phyloP scores from a whole-genome alignment of 2,797 vertebrate genomes.

The Sebastes taczanowskii region DNA sequence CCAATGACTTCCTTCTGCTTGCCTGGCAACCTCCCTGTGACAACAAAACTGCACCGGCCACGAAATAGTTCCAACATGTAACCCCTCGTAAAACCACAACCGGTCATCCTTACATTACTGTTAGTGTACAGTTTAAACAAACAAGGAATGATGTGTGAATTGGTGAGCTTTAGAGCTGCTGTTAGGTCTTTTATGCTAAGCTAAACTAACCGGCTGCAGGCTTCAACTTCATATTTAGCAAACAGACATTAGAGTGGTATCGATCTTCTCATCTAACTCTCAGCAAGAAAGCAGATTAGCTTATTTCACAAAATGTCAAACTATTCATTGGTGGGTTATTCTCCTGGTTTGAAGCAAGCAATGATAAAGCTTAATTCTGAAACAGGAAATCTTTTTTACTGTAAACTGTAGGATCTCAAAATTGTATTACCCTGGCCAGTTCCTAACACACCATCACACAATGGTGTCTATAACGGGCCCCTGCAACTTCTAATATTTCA shows the following conservation, averaged over 20 bases:
- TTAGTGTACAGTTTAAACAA: conserved; percentile 2
- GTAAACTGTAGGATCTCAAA: conserved; percentile 32
- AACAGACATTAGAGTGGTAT: background rate
- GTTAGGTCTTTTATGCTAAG: background rate
- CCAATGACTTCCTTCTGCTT: background rate
- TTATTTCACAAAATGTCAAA: background rate
- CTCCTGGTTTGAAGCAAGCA: background rate
- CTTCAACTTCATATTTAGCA: no score
- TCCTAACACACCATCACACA: conserved; percentile 33
- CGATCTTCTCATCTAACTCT: background rate
- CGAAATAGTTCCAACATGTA: background rate
- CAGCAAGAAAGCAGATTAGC: background rate
- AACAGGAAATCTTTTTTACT: background rate
- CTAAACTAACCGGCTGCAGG: background rate
- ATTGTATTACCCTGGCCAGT: conserved; percentile 22
- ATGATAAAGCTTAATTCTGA: background rate
- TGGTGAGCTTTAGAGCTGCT: background rate
- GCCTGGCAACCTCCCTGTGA: conserved; percentile 8
- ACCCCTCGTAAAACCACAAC: background rate
- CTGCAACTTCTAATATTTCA: conserved; percentile 40
- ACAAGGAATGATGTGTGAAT: background rate
- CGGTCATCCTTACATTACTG: conserved; percentile 7
- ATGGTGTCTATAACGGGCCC: conserved; percentile 6
- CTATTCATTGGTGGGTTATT: background rate
- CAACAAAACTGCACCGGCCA: background rate